Evolutionary conservation across 2,888 invertebrate genomes (phyloP).

Genomic region (Monopis laevigella): DNA sequence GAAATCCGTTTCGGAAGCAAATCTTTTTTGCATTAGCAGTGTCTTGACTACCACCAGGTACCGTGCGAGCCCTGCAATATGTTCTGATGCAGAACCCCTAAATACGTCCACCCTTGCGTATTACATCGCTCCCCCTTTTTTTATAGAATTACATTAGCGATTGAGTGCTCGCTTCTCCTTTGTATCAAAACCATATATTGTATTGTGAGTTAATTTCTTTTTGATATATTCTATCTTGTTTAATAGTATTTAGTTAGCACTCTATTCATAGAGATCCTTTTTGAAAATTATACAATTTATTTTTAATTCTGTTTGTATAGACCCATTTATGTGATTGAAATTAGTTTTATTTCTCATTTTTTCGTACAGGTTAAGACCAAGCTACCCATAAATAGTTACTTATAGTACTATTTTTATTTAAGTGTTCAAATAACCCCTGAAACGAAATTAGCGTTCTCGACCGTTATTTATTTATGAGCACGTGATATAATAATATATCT

Average conservation of each 20-base stretch:
- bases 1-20: too few relatives aligned
- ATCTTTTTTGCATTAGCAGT: constrained; percentile 12
- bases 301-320: too few relatives aligned
- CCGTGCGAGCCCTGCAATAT: background rate
- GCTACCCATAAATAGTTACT: too few relatives aligned
- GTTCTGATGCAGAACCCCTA: constrained; percentile 6
- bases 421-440: too few relatives aligned
- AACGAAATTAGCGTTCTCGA: too few relatives aligned
- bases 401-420: too few relatives aligned
- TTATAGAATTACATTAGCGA: constrained; percentile 8
- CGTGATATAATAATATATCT: too few relatives aligned
- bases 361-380: too few relatives aligned
- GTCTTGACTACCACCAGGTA: background rate
- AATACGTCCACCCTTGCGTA: background rate
- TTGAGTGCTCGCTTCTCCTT: background rate
- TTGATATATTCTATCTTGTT: background rate
- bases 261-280: constrained; percentile 1
- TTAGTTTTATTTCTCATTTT: too few relatives aligned
- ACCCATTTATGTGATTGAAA: too few relatives aligned
- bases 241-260: background rate
- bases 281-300: too few relatives aligned
- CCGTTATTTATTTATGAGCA: too few relatives aligned
- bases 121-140: constrained; percentile 1
- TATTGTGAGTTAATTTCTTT: constrained; percentile 3
- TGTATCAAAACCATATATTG: background rate